Conservation (phyloP, 2,113 vertebrate species). For the Perognathus longimembris region DNA sequence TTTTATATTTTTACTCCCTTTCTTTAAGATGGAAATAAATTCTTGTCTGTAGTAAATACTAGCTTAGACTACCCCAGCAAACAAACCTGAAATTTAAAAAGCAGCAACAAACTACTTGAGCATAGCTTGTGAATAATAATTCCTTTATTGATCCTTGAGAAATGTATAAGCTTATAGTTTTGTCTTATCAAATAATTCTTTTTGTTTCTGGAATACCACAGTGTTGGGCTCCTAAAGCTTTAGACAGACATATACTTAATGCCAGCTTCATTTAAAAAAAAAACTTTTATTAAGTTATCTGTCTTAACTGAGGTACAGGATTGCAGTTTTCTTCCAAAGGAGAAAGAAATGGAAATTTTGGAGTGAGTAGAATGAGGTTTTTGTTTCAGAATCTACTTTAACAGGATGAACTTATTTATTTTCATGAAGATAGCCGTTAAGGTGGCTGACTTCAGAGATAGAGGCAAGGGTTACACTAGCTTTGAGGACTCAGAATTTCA, state of each 20-base stretch:
- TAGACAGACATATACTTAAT: conserved; percentile 61
- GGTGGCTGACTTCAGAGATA: conserved; percentile 23
- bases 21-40: not conserved
- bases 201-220: conserved; percentile 68
- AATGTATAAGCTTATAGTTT: conserved; percentile 73
- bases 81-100: conserved; percentile 53
- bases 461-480: not conserved
- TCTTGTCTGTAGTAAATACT: conserved; percentile 37
- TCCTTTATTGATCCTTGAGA: conserved; percentile 74
- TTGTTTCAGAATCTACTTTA: conserved; percentile 38
- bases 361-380: not conserved
- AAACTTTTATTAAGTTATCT: conserved; percentile 63
- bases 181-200: conserved; percentile 69
- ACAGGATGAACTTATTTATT: conserved; percentile 55
- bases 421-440: conserved; percentile 29
- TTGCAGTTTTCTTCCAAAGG: conserved; percentile 58
- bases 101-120: conserved; percentile 34
- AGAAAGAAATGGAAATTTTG: conserved; percentile 75
- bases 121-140: conserved; percentile 69
- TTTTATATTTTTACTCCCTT: not conserved
- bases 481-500: conserved; percentile 29
- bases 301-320: conserved; percentile 52
- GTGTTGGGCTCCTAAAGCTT: conserved; percentile 69
- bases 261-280: conserved; percentile 74
- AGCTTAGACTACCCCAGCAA: conserved; percentile 46